A percentile compares a stretch with the other conserved stretches of the same genome.
Conservation (phyloP, 2,888 invertebrate species). For the Metopia argyrocephala region DNA sequence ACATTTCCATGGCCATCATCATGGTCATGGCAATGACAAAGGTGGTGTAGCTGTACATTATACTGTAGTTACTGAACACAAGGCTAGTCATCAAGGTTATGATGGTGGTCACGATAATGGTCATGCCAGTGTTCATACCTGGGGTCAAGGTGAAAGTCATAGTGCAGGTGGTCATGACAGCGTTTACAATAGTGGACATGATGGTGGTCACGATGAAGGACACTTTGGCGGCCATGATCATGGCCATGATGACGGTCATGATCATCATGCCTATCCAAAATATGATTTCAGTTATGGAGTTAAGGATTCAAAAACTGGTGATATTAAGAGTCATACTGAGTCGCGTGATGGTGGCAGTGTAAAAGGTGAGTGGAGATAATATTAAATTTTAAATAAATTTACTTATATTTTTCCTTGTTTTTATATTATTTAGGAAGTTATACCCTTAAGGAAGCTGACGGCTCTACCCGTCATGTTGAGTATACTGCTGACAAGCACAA, state of each 20-base stretch:
- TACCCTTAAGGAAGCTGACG: constrained; percentile 32
- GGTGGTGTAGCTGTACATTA: not conserved
- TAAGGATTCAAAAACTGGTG: constrained; percentile 77
- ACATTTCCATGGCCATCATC: not conserved
- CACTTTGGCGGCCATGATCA: not conserved
- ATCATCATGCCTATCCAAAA: constrained; percentile 73
- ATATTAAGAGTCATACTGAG: constrained; percentile 78
- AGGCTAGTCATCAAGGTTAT: not conserved
- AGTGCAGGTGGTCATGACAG: not conserved
- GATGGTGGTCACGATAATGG: not conserved
- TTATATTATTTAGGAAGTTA: not conserved
- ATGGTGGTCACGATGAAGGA: not conserved
- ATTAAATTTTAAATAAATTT: not conserved
- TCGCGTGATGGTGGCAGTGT: constrained; percentile 79
- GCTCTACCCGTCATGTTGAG: constrained; percentile 30
- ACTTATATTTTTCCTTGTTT: not conserved
- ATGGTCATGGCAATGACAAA: not conserved
- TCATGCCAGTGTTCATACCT: not conserved
- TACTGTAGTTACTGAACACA: constrained; percentile 4
- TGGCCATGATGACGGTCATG: constrained; percentile 60
- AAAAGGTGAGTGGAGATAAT: constrained; percentile 58
- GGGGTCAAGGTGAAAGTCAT: not conserved
- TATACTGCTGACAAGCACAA: constrained; percentile 30
- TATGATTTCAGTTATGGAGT: constrained; percentile 77
- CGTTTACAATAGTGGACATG: not conserved